These are phyloP conservation scores for Semicossyphus pulcher DNA, from an alignment of 2,113 vertebrate species.

Conservation along the genomic window DNA sequence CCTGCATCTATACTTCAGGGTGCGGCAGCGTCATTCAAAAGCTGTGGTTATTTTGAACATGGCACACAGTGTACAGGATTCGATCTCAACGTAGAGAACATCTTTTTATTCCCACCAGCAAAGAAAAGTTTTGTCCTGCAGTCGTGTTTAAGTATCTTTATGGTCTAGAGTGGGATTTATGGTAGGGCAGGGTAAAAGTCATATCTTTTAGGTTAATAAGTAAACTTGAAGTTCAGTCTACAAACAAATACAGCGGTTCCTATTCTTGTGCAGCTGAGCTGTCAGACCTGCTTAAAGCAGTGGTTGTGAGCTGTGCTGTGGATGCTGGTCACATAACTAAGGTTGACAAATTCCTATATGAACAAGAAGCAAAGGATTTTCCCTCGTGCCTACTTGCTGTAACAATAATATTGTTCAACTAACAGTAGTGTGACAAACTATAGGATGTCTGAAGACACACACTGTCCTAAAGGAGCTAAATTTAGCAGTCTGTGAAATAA, in stretches of 20 bases:
- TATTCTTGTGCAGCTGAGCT: not conserved
- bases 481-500: not conserved
- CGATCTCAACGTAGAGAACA: no score
- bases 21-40: no score
- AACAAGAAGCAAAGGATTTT: not conserved
- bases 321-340: not conserved
- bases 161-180: slow-evolving; percentile 12
- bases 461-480: not conserved
- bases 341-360: not conserved
- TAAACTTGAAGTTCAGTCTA: slow-evolving; percentile 13
- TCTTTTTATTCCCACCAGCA: not conserved
- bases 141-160: not conserved
- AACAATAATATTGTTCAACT: not conserved
- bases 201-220: slow-evolving; percentile 39
- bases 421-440: not conserved
- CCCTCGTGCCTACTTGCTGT: not conserved
- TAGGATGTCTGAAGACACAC: not conserved
- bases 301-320: not conserved
- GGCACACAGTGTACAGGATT: no score
- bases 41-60: no score
- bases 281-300: not conserved
- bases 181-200: slow-evolving; percentile 6
- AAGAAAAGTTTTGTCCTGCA: not conserved
- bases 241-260: not conserved
- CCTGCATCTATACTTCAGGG: no score